Evolutionary conservation across 2,888 invertebrate species (phyloP), one percentile per base, ranked within the genome.

Genomic region (Electrophaes corylata): DNA sequence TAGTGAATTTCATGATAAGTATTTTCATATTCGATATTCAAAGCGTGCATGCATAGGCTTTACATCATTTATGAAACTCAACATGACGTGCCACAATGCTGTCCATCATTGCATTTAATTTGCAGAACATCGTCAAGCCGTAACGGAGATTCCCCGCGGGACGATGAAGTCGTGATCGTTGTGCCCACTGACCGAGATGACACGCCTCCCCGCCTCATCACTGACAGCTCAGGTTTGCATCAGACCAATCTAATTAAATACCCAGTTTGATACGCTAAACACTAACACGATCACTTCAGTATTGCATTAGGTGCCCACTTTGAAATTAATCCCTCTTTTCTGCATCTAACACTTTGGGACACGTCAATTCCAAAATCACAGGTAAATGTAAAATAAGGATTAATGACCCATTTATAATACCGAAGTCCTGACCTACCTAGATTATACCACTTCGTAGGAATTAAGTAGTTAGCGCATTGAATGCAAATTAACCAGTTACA

Each of bases 181-280:
- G 90, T 90, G 60, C 90, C 90, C 58, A 81, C 84, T 37, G 89
- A 90, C 72, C 82, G 84, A 11, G 88, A 91, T 66, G 93, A 93
- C 70, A 92, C 92, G 55, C 92, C 92, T 31, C 93, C 92, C 62
- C 92, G 93, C 60, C 92, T 93, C 67, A 91, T 87, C 69, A 94
- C 94, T 45, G 94, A 94, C 84, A 94, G 94, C 86, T 94, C 94
- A 87, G 94, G 94, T 94, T 66, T 67, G 77, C 39, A 51, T 60
- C 39, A 51, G 47, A 39, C 31, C 10, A 86, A 87, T 44, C 39
- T 43, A 50, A 54, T 55, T 47, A 43, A 39, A 40, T 44, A 26
- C 52, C 19, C 76, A 26, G 23, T 46, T 35, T 19, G 44, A 55
- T 53, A 61, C 39, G 50, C 11, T 46, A 47, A n/a, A 39, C 59